Conservation (phyloP, 2,888 invertebrate species). For the Cataglyphis rosenhaueri region DNA sequence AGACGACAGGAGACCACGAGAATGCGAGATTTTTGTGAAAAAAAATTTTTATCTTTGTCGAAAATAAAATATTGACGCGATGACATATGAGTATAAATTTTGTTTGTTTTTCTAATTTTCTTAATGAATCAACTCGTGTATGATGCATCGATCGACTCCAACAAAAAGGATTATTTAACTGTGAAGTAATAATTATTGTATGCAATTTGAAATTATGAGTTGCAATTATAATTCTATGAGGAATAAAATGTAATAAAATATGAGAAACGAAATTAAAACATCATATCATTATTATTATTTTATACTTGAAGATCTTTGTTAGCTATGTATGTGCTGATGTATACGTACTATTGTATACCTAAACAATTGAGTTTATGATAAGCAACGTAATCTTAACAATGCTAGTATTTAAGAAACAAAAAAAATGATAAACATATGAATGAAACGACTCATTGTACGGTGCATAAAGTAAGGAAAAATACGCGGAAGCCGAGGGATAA, state of each 20-base stretch:
- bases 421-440: constrained; percentile 15
- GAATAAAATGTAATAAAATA: background rate
- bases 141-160: background rate
- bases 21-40: constrained; percentile 20
- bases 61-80: constrained; percentile 9
- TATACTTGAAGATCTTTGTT: background rate
- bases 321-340: background rate
- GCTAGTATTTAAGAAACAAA: constrained; percentile 7
- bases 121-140: constrained; percentile 22
- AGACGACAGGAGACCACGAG: constrained; percentile 20
- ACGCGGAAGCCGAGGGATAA: constrained; percentile 22
- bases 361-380: constrained; percentile 2
- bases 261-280: background rate
- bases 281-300: background rate
- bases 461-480: background rate
- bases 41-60: constrained; percentile 34
- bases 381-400: background rate
- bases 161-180: background rate
- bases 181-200: constrained; percentile 18
- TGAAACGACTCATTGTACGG: background rate
- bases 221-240: background rate
- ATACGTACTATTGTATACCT: background rate
- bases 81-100: constrained; percentile 29
- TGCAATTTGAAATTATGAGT: background rate
- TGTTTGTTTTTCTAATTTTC: constrained; percentile 46